phyloP scores from a whole-genome alignment of 92 coral and sea anemone species.

The Umimayanthus kanabou region DNA sequence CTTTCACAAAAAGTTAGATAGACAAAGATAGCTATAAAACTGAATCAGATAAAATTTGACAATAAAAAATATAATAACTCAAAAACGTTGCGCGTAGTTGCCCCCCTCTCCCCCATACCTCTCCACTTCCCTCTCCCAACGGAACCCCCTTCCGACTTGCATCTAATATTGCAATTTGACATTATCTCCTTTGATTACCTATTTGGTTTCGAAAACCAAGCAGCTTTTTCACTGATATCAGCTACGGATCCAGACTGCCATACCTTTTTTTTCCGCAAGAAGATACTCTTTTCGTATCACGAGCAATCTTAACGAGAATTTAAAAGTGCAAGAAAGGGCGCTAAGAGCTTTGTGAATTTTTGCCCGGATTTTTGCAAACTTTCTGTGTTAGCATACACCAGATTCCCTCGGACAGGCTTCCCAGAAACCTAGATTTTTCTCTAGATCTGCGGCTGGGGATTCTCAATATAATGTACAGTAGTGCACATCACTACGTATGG shows the following conservation, averaged over 20 bases:
- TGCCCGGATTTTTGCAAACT: background rate
- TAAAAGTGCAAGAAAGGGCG: conserved; percentile 15
- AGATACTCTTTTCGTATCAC: background rate
- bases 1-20: conserved; percentile 21
- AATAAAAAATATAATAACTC: background rate
- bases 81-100: conserved; percentile 10
- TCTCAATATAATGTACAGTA: background rate
- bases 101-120: background rate
- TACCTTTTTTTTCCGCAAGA: too few relatives aligned
- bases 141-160: too few relatives aligned
- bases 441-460: conserved; percentile 7
- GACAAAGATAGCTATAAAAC: conserved; percentile 19
- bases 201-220: conserved; percentile 8
- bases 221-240: conserved; percentile 6
- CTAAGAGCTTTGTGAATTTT: conserved; percentile 15
- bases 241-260: background rate
- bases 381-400: background rate
- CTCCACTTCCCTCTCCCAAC: too few relatives aligned
- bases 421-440: background rate
- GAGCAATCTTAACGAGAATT: background rate
- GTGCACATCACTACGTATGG: too few relatives aligned
- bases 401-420: too few relatives aligned
- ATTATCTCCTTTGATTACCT: conserved; percentile 5
- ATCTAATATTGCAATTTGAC: conserved; percentile 16
- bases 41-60: background rate